Conservation (phyloP, 2,888 invertebrate genomes). For the Physocephala rufipes region DNA sequence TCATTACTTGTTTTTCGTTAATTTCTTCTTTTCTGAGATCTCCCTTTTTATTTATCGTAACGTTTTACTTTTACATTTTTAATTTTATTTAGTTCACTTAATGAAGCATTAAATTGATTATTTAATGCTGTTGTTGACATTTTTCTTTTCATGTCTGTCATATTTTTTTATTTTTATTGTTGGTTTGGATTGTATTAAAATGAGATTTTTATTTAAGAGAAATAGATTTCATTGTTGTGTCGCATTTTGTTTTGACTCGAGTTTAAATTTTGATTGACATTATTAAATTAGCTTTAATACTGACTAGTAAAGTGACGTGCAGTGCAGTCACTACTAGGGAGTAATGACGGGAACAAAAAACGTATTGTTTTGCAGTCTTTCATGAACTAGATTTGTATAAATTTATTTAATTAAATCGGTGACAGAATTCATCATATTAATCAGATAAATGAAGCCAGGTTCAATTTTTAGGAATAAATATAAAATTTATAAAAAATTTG, state of each 20-base stretch:
- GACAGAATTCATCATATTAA: no score
- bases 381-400: no score
- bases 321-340: no score
- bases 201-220: no score
- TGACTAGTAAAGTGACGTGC: constrained; percentile 48
- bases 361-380: no score
- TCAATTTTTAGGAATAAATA: no score
- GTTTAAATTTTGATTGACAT: constrained; percentile 63
- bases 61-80: neutral
- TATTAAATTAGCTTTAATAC: constrained; percentile 62
- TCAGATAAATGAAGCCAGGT: no score
- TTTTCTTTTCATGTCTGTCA: neutral
- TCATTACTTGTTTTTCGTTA: neutral
- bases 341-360: constrained; percentile 46
- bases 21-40: neutral
- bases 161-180: neutral
- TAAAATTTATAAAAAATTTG: no score
- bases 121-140: neutral
- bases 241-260: constrained; percentile 48
- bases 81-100: no score
- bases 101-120: neutral
- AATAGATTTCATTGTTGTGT: neutral
- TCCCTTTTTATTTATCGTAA: neutral
- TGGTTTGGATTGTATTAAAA: no score
- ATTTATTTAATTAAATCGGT: no score